Conservation (phyloP, 2,113 vertebrate species). For the Zosterops borbonicus region DNA sequence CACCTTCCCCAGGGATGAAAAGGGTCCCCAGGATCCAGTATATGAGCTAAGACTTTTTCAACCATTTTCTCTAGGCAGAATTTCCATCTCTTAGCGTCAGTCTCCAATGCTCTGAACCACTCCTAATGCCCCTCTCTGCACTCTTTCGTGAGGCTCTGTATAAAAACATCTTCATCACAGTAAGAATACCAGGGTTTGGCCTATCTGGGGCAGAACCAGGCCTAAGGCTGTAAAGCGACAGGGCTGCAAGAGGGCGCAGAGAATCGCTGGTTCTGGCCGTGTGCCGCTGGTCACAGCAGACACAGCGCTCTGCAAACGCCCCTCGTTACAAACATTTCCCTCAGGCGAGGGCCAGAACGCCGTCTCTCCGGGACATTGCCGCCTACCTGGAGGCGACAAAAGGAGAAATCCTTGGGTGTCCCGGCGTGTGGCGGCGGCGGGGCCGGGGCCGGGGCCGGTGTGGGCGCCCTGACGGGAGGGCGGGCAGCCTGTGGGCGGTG, state of each 20-base stretch:
- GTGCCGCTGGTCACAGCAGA: neutral
- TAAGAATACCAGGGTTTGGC: neutral
- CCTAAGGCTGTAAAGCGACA: neutral
- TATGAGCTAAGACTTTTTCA: neutral
- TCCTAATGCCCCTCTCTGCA: neutral
- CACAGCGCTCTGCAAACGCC: rapidly evolving
- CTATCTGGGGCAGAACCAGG: neutral
- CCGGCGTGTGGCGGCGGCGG: rapidly evolving
- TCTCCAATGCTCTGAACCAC: neutral
- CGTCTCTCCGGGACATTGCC: neutral
- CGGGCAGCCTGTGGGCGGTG: too few species aligned
- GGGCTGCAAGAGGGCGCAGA: neutral
- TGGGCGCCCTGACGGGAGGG: too few species aligned
- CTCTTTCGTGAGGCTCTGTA: rapidly evolving
- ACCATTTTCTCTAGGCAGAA: neutral
- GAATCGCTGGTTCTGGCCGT: neutral
- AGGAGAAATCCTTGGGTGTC: too few species aligned
- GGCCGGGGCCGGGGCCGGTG: too few species aligned
- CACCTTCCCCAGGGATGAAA: neutral
- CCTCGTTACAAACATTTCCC: neutral
- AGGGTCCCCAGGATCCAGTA: neutral
- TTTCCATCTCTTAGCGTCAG: neutral
- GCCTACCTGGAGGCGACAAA: neutral
- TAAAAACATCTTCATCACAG: neutral
- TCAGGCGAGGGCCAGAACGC: neutral